Evolutionary conservation across 2,888 invertebrate genomes (phyloP), one percentile per base, ranked within the genome.

Genomic region (Corbicula japonica): DNA sequence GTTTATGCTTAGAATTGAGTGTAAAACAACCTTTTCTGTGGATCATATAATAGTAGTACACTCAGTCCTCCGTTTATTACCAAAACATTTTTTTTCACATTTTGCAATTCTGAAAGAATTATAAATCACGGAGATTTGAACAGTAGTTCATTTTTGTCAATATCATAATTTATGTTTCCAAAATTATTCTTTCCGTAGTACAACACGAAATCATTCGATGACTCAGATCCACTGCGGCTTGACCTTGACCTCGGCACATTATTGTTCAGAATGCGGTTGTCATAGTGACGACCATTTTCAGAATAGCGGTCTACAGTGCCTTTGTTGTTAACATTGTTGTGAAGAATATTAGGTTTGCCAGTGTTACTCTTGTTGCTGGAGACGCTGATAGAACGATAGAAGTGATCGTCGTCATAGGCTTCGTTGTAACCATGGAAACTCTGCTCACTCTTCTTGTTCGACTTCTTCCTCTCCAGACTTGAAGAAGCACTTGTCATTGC

Each of bases 351-450:
- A 30, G 48, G 35, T 23, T 65, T 65, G 15, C 28, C n/a, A 44
- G 23, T 10, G 12, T 41, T 52, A n/a, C 63, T 60, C 23, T n/a
- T 38, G 44, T 70, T 54, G 30, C 71, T 66, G n/a, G 62, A 48
- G 35, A 71, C 32, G 6, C 48, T 71, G 46, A 44, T 41, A 18
- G 46, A 58, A 8, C 23, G n/a, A 1, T n/a, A 12, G 12, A 50
- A 41, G 21, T 26, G 18, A 32, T 58, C 32, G 0, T 48, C 34
- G 26, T 65, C 34, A 46, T 77, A 82, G 3, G 76, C 82, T 50
- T 78, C 78, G 52, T 82, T 75, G 21, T 75, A 63, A 52, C 68
- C 78, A n/a, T 50, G 58, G 41, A 78, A 76, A n/a, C 69, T 76
- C 21, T 71, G 63, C n/a, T 68, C 54, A 18, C 61, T 70, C 18